Base-by-base conservation (phyloP, 2,888 invertebrate species). In the Drosophila dives region DNA sequence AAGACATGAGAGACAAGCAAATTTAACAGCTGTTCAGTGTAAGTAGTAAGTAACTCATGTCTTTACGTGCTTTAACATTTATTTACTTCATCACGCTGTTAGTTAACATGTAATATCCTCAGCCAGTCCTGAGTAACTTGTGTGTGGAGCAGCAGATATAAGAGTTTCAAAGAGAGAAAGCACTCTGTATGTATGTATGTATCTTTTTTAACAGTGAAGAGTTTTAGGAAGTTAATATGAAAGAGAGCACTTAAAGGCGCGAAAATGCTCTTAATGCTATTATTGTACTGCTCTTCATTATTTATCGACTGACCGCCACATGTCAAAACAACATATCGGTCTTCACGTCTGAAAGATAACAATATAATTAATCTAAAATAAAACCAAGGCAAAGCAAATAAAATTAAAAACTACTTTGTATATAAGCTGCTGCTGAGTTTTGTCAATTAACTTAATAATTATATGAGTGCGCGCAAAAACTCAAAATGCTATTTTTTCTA, bases 231-330 rank as follows among this genome's bases (percentile, higher is more conserved):
- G 12, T 7, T 26, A 54, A 54, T 26, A 26, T 26, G 1, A 17
- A 17, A 11, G 11, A 26, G 70, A 15, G 7, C 45, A 45, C 45
- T 7, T 12, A 45, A 45, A 7, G 12, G 12, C 45, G 6, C 20
- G 12, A 12, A 45, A 17, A 20, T 12, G 7, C 20, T 45, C 42
- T 3, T 59, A 15, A 23, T 4, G n/a, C 20, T 68, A 69, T 54
- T 67, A n/a, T 17, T 1, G 38, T 7, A 3, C 15, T 23, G 11
- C 23, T 36, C 3, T 17, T 11, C 17, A 33, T 8, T 15, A 34
- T 8, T 10, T 54, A 77, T 76, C 73, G 73, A 15, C n/a, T n/a
- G 40, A 11, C 75, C 72, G 2, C 77, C 75, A 72, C 77, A 23
- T 6, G 6, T 26, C 29, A 51, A 32, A 29, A 29, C 40, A 49